Conservation (phyloP, 2,113 vertebrate genomes). For the Plectropomus leopardus region DNA sequence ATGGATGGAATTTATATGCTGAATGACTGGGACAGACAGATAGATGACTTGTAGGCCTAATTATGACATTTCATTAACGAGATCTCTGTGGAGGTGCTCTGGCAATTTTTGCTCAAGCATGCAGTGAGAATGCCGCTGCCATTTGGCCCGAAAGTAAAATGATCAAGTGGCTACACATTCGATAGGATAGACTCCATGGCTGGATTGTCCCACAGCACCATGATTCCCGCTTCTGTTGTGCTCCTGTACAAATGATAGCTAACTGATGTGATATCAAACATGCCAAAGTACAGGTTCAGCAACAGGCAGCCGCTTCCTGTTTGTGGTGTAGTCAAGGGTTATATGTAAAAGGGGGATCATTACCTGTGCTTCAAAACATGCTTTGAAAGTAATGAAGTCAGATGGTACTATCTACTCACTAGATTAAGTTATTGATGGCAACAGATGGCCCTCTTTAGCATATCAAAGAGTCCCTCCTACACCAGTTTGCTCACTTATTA, state of each 20-base stretch:
- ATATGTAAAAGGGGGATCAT: conserved; percentile 37
- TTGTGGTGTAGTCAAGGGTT: conserved; percentile 43
- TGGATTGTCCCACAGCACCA: background rate
- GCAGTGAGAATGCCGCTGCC: background rate
- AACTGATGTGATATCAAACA: conserved; percentile 59
- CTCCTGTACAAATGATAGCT: conserved; percentile 4
- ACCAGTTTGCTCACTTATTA: conserved; percentile 45
- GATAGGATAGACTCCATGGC: conserved; percentile 28
- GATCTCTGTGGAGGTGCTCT: conserved; percentile 35
- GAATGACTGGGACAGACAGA: conserved; percentile 37
- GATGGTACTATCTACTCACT: conserved; percentile 45
- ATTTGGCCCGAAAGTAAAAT: conserved; percentile 34
- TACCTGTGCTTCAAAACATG: conserved; percentile 56
- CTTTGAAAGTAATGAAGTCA: conserved; percentile 70
- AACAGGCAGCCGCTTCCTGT: conserved; percentile 47
- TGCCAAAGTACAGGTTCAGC: conserved; percentile 21
- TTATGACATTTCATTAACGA: conserved; percentile 62
- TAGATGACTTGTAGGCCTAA: conserved; percentile 50
- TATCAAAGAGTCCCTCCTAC: conserved; percentile 49
- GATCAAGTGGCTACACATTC: conserved; percentile 10
- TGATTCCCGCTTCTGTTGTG: conserved; percentile 23
- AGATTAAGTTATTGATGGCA: conserved; percentile 61
- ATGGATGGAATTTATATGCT: conserved; percentile 9
- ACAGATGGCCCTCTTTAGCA: conserved; percentile 68
- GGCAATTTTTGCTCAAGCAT: conserved; percentile 19